phyloP scores from a whole-genome alignment of 2,113 vertebrate genomes.

The Dipodomys stephensi region DNA sequence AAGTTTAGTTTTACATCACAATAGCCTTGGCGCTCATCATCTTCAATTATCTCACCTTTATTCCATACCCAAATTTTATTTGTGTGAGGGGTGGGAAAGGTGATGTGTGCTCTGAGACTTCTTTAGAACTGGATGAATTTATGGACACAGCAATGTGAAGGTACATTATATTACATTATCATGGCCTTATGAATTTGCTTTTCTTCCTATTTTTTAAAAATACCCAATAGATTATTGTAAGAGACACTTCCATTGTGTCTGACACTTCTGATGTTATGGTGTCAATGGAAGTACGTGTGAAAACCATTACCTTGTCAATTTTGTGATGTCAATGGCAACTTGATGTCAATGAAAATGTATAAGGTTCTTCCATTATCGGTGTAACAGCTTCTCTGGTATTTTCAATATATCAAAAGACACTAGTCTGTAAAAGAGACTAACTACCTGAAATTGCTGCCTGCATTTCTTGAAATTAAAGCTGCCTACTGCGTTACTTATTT shows the following conservation, averaged over 20 bases:
- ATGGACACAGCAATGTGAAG: conserved; percentile 53
- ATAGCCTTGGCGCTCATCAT: conserved; percentile 34
- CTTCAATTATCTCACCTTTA: conserved; percentile 57
- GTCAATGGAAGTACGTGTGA: conserved; percentile 76
- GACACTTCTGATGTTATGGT: conserved; percentile 70
- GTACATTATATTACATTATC: conserved; percentile 30
- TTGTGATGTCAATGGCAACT: conserved; percentile 66
- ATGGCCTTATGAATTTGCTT: conserved; percentile 33
- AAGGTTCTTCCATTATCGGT: conserved; percentile 71
- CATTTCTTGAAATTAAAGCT: conserved; percentile 67
- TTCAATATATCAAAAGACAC: conserved; percentile 63
- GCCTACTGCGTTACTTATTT: conserved; percentile 28
- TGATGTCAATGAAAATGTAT: conserved; percentile 77
- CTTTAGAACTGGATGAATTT: conserved; percentile 37
- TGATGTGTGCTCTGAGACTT: background rate
- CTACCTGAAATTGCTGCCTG: conserved; percentile 59
- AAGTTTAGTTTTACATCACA: conserved; percentile 66
- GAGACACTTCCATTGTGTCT: conserved; percentile 67
- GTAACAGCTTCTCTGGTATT: conserved; percentile 60
- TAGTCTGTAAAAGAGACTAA: conserved; percentile 56
- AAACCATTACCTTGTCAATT: conserved; percentile 80
- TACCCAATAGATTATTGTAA: conserved; percentile 54
- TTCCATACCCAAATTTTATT: conserved; percentile 13
- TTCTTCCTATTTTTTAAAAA: conserved; percentile 27
- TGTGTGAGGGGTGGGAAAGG: conserved; percentile 49